These are phyloP conservation scores for Geophilus truncorum DNA, from an alignment of 2,888 invertebrate species.

Conservation along the genomic window DNA sequence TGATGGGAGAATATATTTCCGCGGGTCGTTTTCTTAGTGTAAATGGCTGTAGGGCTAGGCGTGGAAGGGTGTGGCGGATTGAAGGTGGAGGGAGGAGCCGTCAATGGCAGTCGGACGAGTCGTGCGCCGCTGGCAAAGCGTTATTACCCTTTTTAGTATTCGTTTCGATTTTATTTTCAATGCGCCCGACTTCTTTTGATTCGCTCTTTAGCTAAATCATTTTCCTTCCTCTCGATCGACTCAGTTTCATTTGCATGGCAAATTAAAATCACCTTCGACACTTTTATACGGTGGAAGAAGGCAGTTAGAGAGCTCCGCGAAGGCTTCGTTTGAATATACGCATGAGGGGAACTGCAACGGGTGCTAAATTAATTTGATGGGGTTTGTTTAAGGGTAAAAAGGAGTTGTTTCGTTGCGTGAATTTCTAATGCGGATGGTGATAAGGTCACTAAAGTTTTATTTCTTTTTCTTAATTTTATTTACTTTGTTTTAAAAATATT, in stretches of 20 bases:
- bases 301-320: constrained; percentile 6
- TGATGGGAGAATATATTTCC: constrained; percentile 16
- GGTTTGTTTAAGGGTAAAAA: constrained; percentile 3
- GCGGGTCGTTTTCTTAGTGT: constrained; percentile 23
- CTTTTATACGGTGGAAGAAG: neutral
- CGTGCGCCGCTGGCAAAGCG: neutral
- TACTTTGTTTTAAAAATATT: neutral
- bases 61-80: neutral
- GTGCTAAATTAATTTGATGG: constrained; percentile 21
- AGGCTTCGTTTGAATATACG: neutral
- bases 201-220: constrained; percentile 27
- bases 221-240: constrained; percentile 21
- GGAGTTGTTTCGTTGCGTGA: constrained; percentile 12
- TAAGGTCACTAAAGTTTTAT: neutral
- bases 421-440: neutral
- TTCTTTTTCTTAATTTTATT: neutral
- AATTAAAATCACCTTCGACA: constrained; percentile 27
- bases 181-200: constrained; percentile 18
- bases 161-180: constrained; percentile 20
- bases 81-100: neutral
- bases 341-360: neutral
- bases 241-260: constrained; percentile 25
- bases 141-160: constrained; percentile 23
- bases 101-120: neutral
- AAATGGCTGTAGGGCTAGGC: neutral